A percentile compares a stretch with the other conserved stretches of the same genome.
Evolutionary conservation across 2,888 invertebrate genomes (phyloP).

Genomic region (Sinhomidia bicolor): DNA sequence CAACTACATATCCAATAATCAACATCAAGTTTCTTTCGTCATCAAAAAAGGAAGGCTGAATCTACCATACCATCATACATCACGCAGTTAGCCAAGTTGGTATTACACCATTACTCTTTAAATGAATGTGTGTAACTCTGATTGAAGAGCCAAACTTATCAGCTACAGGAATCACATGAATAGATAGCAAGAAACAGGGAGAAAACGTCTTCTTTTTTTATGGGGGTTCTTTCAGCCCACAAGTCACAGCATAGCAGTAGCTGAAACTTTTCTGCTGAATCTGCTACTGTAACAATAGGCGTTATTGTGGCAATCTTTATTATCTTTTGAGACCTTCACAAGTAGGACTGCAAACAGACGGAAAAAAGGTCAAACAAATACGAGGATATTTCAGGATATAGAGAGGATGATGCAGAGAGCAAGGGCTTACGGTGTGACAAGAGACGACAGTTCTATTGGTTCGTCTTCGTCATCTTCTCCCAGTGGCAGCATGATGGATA

Average conservation of each 20-base stretch:
- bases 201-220: neutral
- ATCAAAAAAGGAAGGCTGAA: conserved; percentile 53
- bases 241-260: no score
- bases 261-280: neutral
- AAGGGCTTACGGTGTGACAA: conserved; percentile 57
- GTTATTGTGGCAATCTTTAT: neutral
- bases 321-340: conserved; percentile 24
- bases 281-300: neutral
- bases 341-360: neutral
- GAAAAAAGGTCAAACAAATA: neutral
- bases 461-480: conserved; percentile 62
- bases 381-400: no score
- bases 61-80: neutral
- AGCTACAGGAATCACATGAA: neutral
- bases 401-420: conserved; percentile 72
- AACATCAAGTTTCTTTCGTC: conserved; percentile 35
- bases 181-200: neutral
- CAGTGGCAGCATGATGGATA: conserved; percentile 48
- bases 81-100: neutral
- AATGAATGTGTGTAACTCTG: neutral
- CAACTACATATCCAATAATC: neutral
- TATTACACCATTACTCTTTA: neutral
- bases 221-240: neutral
- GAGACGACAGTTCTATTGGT: conserved; percentile 44
- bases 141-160: neutral